Evolutionary conservation across 2,888 invertebrate genomes (phyloP), one percentile per base, ranked within the genome.

Genomic region (Salticus scenicus): DNA sequence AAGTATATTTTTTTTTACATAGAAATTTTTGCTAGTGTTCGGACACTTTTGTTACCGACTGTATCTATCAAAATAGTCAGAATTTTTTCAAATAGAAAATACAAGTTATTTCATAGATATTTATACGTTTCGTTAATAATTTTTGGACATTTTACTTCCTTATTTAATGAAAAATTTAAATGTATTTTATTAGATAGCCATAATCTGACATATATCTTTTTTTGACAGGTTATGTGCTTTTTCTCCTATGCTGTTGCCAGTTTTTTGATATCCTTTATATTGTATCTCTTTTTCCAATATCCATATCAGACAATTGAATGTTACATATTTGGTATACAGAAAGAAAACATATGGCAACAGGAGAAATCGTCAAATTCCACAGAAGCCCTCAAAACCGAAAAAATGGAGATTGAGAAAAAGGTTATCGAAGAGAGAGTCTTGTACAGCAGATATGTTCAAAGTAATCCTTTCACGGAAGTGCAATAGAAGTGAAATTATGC

Each of bases 191-290:
- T n/a, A n/a, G n/a, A n/a, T n/a, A n/a, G n/a, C n/a, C n/a, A n/a
- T n/a, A n/a, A n/a, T n/a, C n/a, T n/a, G n/a, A n/a, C n/a, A n/a
- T n/a, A n/a, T n/a, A n/a, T n/a, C n/a, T n/a, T n/a, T n/a, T n/a
- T n/a, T n/a, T n/a, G n/a, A n/a, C 27, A 87, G 87, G 20, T 88
- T 0, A 88, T 88, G 87, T 76, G 69, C 69, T 88, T 88, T 51
- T 37, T 86, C 7, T 71, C 85, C 10, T 88, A 88, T 37, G 42
- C 75, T 2, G 57, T 78, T 12, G 5, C 74, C 1, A 88, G 85
- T 10, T 88, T 82, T 1, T 17, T 67, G 14, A 33, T 88, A 67
- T 71, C 85, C 20, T 86, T 76, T 28, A 51, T 78, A 7, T 78
- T 78, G 12, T 88, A 82, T 28, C 33, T 88, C 17, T 20, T 86